These are phyloP conservation scores for Metacarcinus magister DNA, from an alignment of 2,888 invertebrate genomes.

Conservation along the genomic window DNA sequence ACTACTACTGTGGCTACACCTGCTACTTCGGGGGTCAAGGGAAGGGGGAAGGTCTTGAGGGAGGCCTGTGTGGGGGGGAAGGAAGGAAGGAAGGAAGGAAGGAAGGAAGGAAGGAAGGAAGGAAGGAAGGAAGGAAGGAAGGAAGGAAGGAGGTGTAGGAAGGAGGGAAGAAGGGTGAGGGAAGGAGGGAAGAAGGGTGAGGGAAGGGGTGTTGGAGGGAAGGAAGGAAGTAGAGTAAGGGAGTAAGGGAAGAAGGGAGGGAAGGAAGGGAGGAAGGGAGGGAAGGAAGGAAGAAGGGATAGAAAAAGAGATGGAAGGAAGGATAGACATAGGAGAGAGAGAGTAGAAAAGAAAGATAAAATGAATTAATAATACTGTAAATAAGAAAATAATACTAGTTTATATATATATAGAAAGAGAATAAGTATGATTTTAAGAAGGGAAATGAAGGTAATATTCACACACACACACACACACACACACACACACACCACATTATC, in stretches of 20 bases:
- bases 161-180: not conserved
- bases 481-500: too few species aligned
- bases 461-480: too few species aligned
- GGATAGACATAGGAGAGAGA: not conserved
- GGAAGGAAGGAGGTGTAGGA: not conserved
- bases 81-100: not conserved
- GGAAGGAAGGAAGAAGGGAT: constrained; percentile 52
- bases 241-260: too few species aligned
- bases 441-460: too few species aligned
- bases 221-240: too few species aligned
- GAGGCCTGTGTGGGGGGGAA: constrained; percentile 91
- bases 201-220: not conserved
- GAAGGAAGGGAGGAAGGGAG: not conserved
- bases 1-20: constrained; percentile 95
- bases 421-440: too few species aligned
- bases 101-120: not conserved
- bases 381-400: too few species aligned
- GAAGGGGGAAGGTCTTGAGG: constrained; percentile 85
- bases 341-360: too few species aligned
- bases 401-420: too few species aligned
- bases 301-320: not conserved
- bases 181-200: not conserved
- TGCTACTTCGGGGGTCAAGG: constrained; percentile 87
- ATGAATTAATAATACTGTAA: not conserved
- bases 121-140: not conserved